Evolutionary conservation across 2,888 invertebrate species (phyloP).

Genomic region (Clistopyga incitator): DNA sequence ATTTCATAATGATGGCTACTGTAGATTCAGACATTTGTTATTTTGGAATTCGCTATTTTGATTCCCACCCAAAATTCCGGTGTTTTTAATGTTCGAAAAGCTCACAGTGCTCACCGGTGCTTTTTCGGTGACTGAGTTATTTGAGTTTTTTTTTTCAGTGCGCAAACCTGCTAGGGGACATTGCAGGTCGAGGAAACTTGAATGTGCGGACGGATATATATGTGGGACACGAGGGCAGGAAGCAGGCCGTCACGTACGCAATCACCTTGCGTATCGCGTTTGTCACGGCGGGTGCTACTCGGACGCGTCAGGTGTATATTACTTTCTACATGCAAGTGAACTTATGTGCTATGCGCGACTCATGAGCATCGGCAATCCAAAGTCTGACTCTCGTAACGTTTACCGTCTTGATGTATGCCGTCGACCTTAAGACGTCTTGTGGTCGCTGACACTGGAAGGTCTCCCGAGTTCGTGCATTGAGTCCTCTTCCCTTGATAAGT

Average conservation of each 20-base stretch:
- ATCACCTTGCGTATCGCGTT: conserved; percentile 79
- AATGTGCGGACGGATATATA: conserved; percentile 63
- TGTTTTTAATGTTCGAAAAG: too few species aligned
- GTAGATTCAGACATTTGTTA: too few species aligned
- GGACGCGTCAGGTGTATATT: conserved; percentile 53
- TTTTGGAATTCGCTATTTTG: too few species aligned
- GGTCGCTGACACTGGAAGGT: conserved; percentile 80
- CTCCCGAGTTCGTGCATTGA: conserved; percentile 68
- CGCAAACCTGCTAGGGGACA: not conserved
- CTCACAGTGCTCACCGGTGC: too few species aligned
- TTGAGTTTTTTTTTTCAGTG: not conserved
- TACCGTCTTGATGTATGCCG: conserved; percentile 60
- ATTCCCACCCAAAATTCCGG: too few species aligned
- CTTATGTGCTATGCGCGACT: conserved; percentile 46
- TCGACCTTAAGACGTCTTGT: conserved; percentile 74
- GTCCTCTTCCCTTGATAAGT: not conserved
- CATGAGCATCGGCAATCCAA: not conserved
- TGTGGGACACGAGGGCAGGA: conserved; percentile 80
- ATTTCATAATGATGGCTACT: too few species aligned
- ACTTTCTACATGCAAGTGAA: conserved; percentile 71
- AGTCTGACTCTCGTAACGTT: conserved; percentile 71
- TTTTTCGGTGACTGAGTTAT: too few species aligned
- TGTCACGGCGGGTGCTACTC: conserved; percentile 68
- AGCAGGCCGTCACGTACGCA: conserved; percentile 79
- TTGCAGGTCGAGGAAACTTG: conserved; percentile 56